Evolutionary conservation across 2,113 vertebrate genomes (phyloP), one percentile per base, ranked within the genome.

Genomic region (Ptychochromis oligacanthus): DNA sequence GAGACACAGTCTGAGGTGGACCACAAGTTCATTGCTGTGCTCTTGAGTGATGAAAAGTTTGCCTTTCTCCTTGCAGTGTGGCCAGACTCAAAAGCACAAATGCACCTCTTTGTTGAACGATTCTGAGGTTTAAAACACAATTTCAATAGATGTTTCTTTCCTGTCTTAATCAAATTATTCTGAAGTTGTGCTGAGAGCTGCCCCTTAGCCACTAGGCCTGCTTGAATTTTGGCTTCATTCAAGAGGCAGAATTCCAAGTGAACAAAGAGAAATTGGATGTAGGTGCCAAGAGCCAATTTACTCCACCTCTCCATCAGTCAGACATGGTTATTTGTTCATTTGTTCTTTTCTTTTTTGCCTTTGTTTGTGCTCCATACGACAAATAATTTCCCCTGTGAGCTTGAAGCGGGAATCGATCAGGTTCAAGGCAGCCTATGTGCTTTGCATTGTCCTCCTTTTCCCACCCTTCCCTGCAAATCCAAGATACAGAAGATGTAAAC

Each of bases 351-450:
- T 90, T 86, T 76, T 81, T 79, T 80, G 62, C 79, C 81, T 85
- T 91, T 90, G 87, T 94, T 92, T 94, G 83, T 76, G 90, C 82
- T 93, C 92, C 85, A 90, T 87, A 90, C 70, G 57, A 86, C 91
- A 89, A 92, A 91, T 91, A 81, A 94, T 95, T 94, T 93, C 92
- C 93, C 91, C 83, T 57, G 92, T 85, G 91, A 93, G 92, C 82
- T 80, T 82, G 80, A 82, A 88, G 76, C 81, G 81, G 43, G 83
- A 87, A 94, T 94, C 87, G 91, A 95, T 95, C 91, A 79, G 83
- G 75, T 79, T 89, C 8, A 34, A 85, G 80, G 60, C 81, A 81
- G 80, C 72, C 54, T 83, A 72, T 75, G 7, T 38, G 60, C 62
- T 90, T 86, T 90, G 80, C 82, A 87, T 88, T 83, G 83, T 79